These are phyloP conservation scores for Lytechinus variegatus DNA, from an alignment of 35 echinoderm and acorn worm genomes.

Conservation along the genomic window DNA sequence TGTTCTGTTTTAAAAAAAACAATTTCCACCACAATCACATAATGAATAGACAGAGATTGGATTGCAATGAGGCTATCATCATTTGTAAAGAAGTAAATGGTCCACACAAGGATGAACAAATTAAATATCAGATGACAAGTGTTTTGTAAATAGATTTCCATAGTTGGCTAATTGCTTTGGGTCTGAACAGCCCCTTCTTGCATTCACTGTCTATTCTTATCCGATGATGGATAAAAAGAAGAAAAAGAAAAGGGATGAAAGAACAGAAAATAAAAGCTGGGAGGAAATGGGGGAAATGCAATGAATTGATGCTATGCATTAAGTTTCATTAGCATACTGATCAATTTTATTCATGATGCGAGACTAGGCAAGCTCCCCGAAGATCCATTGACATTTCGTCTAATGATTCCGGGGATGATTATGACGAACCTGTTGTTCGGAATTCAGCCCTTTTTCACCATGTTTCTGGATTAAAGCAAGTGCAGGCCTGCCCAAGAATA, in stretches of 20 bases:
- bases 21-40: no score
- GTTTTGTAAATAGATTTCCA: neutral
- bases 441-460: neutral
- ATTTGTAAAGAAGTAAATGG: neutral
- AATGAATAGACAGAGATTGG: no score
- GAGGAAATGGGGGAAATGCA: neutral
- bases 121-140: neutral
- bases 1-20: no score
- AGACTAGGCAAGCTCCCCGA: neutral
- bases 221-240: neutral
- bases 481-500: neutral
- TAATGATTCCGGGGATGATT: neutral
- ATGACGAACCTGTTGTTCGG: constrained; percentile 9
- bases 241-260: no score
- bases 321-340: neutral
- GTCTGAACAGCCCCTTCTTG: neutral
- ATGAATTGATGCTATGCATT: neutral
- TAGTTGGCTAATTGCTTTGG: neutral
- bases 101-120: neutral
- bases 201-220: neutral
- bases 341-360: neutral
- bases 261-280: no score
- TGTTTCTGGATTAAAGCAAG: neutral
- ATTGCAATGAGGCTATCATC: neutral
- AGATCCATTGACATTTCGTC: neutral